A percentile compares a stretch with the other conserved stretches of the same genome.
Evolutionary conservation across 2,888 invertebrate genomes (phyloP).

Genomic region (Scrobipalpa atriplicella): DNA sequence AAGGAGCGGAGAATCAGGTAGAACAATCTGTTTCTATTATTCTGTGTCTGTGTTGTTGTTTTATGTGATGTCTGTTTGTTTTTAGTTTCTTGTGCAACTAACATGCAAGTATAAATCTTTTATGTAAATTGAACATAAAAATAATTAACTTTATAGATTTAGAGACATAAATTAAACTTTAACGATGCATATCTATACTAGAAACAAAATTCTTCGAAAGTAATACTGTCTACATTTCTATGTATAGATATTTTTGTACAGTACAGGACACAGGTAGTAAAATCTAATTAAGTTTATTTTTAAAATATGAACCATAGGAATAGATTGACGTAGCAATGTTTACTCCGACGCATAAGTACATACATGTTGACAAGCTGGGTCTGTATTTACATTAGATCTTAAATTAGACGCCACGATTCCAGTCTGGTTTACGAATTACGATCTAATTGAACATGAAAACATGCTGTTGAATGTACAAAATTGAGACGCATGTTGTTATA

Average conservation of each 20-base stretch:
- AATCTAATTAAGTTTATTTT: constrained; percentile 10
- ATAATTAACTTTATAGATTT: no score
- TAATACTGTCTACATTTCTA: background rate
- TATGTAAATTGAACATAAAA: no score
- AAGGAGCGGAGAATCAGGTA: constrained; percentile 79
- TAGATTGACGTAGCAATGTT: constrained; percentile 1
- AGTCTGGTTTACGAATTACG: constrained; percentile 12
- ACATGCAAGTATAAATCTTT: no score
- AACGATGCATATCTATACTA: no score
- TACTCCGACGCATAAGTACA: background rate
- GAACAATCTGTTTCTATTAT: constrained; percentile 36
- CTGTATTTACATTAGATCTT: constrained; percentile 12
- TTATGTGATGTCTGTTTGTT: constrained; percentile 9
- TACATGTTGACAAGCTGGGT: background rate
- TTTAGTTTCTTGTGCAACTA: background rate
- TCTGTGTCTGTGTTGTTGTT: background rate
- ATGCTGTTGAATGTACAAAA: background rate
- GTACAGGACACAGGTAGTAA: background rate
- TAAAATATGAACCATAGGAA: constrained; percentile 2
- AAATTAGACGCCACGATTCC: constrained; percentile 5
- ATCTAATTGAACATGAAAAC: background rate
- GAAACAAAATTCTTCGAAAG: no score
- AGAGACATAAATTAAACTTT: no score
- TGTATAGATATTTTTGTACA: background rate
- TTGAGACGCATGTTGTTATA: no score